phyloP scores from a whole-genome alignment of 2,888 invertebrate genomes.

The Lepidonotus clava region DNA sequence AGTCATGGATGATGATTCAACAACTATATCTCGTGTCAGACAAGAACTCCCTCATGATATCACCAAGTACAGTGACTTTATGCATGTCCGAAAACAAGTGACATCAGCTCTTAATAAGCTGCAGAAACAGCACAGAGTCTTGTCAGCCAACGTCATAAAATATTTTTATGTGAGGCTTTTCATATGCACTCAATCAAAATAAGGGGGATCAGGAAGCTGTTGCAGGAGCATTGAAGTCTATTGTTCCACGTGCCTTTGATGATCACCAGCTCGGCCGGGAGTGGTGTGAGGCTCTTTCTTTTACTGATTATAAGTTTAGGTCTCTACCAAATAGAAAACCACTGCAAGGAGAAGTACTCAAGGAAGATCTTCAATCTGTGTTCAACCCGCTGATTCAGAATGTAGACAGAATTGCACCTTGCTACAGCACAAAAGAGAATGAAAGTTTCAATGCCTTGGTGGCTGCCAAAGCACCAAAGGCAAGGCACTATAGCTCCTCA shows the following conservation, averaged over 20 bases:
- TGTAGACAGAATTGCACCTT: constrained; percentile 3
- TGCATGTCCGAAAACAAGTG: not conserved
- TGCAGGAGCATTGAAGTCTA: not conserved
- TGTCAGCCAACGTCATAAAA: not conserved
- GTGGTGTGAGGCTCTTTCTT: not conserved
- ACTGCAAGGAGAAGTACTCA: not conserved
- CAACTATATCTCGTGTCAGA: not conserved
- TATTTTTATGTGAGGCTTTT: not conserved
- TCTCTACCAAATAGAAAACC: constrained; percentile 11
- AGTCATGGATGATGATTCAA: constrained; percentile 41
- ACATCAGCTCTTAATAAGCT: not conserved
- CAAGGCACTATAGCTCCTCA: constrained; percentile 13
- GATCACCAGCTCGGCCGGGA: constrained; percentile 14
- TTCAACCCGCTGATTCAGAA: not conserved
- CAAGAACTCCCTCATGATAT: not conserved
- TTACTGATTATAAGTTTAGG: not conserved
- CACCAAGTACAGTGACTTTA: constrained; percentile 26
- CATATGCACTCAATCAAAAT: constrained; percentile 46
- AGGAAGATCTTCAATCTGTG: too few relatives aligned
- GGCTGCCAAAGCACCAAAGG: constrained; percentile 14
- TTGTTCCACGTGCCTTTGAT: constrained; percentile 36
- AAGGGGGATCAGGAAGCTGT: constrained; percentile 6
- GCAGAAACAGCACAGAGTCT: not conserved
- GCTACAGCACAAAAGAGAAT: constrained; percentile 35
- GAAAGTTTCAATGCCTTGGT: constrained; percentile 40